These are phyloP conservation scores for Gallirallus australis DNA, from an alignment of 2,797 vertebrate genomes.

Conservation along the genomic window DNA sequence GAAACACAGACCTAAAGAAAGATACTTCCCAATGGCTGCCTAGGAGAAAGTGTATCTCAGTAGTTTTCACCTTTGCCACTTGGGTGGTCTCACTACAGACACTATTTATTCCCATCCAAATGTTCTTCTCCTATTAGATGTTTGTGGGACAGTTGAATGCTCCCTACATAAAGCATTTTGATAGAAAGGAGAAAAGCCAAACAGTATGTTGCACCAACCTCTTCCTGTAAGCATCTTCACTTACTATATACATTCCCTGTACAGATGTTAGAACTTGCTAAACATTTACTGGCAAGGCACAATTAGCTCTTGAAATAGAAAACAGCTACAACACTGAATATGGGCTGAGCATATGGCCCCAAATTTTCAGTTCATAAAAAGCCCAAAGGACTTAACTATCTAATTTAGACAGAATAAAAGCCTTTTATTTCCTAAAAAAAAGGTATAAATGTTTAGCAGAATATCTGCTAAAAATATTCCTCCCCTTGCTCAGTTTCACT, in stretches of 20 bases:
- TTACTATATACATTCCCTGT: not conserved
- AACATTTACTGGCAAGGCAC: not conserved
- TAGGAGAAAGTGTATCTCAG: not conserved
- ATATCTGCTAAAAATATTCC: not conserved
- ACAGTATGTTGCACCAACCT: not conserved
- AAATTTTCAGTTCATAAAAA: not conserved
- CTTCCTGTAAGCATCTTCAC: not conserved
- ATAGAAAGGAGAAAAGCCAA: not conserved
- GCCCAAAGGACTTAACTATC: not conserved
- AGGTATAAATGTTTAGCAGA: not conserved
- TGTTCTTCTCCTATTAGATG: not conserved
- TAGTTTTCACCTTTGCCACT: not conserved
- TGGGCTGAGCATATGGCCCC: not conserved
- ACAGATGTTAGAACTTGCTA: not conserved
- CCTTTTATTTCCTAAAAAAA: not conserved
- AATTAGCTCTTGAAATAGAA: not conserved
- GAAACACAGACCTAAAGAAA: not conserved
- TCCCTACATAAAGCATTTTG: not conserved
- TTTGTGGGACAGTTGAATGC: not conserved
- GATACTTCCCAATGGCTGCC: not conserved
- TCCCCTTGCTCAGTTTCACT: not conserved
- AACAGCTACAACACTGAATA: not conserved
- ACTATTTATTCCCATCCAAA: not conserved
- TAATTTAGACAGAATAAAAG: slow-evolving; percentile 1
- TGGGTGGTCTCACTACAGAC: not conserved